These are phyloP conservation scores for Prorops nasuta DNA, from an alignment of 1,140 invertebrate species.

Conservation along the genomic window DNA sequence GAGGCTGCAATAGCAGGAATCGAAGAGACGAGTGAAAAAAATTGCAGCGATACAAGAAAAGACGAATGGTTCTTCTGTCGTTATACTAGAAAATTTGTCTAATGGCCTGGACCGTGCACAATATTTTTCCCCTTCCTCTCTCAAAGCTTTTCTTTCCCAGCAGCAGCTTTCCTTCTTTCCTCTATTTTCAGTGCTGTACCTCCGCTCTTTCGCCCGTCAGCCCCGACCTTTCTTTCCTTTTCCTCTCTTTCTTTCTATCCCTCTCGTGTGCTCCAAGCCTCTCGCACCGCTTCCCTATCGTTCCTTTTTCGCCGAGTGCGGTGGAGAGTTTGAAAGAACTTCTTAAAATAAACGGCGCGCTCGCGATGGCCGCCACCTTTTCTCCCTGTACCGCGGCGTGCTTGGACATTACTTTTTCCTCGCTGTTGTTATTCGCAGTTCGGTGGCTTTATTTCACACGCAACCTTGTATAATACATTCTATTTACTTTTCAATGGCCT, in stretches of 20 bases:
- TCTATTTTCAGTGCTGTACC: constrained; percentile 28
- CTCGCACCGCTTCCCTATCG: not conserved
- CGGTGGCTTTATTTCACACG: not conserved
- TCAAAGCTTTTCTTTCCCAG: not conserved
- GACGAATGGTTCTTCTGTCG: constrained; percentile 30
- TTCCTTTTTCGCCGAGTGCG: constrained; percentile 14
- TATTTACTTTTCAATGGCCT: too few relatives aligned
- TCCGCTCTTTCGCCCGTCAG: constrained; percentile 6
- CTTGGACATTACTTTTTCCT: constrained; percentile 25
- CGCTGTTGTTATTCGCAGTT: constrained; percentile 22
- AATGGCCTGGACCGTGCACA: constrained; percentile 38
- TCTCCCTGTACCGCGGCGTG: constrained; percentile 8
- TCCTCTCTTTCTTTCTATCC: constrained; percentile 15
- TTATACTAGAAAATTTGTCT: constrained; percentile 52
- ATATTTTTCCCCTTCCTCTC: not conserved
- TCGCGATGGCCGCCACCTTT: constrained; percentile 12
- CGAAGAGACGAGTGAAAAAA: too few relatives aligned
- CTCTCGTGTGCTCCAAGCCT: not conserved
- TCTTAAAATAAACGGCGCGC: constrained; percentile 47
- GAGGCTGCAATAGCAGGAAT: too few relatives aligned
- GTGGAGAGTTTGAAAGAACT: constrained; percentile 45
- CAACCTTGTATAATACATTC: too few relatives aligned
- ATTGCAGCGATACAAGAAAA: constrained; percentile 1
- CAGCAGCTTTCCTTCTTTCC: constrained; percentile 10
- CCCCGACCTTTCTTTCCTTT: constrained; percentile 16